These are phyloP conservation scores for Falco rusticolus DNA, from an alignment of 2,797 vertebrate genomes.

Conservation along the genomic window DNA sequence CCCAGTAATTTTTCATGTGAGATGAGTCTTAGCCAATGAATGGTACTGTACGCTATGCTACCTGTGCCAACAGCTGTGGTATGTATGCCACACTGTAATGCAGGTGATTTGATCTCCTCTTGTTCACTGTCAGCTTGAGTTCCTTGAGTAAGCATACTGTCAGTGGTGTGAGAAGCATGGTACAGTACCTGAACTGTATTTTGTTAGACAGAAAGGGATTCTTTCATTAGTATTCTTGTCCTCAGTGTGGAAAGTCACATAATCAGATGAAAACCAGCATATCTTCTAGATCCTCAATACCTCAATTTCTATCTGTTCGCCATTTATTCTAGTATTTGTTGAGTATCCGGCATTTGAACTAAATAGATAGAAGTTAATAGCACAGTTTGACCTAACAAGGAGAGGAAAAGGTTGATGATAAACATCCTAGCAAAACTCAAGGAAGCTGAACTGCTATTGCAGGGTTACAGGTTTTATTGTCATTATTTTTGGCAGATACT, in stretches of 20 bases:
- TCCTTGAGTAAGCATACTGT: neutral
- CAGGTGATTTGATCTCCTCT: neutral
- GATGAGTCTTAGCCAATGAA: rapidly evolving
- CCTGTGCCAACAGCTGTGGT: neutral
- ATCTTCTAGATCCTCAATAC: neutral
- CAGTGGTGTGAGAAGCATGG: neutral
- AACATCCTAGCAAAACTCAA: neutral
- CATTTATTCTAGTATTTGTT: neutral
- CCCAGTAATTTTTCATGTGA: neutral
- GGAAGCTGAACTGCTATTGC: neutral
- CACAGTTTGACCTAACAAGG: neutral
- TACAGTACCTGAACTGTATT: neutral
- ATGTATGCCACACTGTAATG: too few species aligned
- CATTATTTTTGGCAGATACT: neutral
- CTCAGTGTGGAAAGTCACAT: neutral
- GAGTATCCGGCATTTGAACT: neutral
- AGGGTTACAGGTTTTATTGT: neutral
- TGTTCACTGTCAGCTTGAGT: neutral
- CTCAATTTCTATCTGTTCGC: neutral
- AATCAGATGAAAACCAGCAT: neutral
- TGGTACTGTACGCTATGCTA: neutral
- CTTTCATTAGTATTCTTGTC: neutral
- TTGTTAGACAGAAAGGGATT: neutral
- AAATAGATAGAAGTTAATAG: neutral
- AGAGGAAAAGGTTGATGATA: neutral